phyloP scores from a whole-genome alignment of 2,797 vertebrate genomes.

The Rhyacichthys aspro region DNA sequence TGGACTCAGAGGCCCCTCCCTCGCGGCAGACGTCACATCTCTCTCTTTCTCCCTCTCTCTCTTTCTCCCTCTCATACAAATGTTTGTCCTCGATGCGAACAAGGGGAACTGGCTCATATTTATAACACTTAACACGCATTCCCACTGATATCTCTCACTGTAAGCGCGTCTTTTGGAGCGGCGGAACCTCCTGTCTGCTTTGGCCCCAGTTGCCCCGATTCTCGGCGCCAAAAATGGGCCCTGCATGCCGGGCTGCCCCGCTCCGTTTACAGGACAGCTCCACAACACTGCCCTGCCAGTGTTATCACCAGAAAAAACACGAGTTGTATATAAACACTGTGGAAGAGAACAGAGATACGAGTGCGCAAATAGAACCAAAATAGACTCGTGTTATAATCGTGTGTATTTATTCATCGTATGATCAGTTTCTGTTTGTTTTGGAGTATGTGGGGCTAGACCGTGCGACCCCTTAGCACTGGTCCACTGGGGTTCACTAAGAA shows the following conservation, averaged over 20 bases:
- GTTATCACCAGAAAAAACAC: constrained; percentile 1
- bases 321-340: constrained; percentile 38
- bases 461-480: background rate
- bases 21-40: constrained; percentile 72
- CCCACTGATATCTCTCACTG: background rate
- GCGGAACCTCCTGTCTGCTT: constrained; percentile 53
- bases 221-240: constrained; percentile 59
- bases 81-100: constrained; percentile 18
- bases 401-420: background rate
- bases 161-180: background rate
- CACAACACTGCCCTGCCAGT: constrained; percentile 3
- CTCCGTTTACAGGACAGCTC: constrained; percentile 10
- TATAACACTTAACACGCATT: constrained; percentile 6
- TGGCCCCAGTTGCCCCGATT: constrained; percentile 32
- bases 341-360: constrained; percentile 28
- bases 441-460: background rate
- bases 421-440: constrained; percentile 7
- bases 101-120: constrained; percentile 1
- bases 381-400: constrained; percentile 15
- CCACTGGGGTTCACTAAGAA: too few species aligned
- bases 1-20: constrained; percentile 85
- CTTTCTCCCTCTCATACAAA: constrained; percentile 27
- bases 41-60: constrained; percentile 39
- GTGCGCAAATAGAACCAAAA: constrained; percentile 30
- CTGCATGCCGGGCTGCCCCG: constrained; percentile 10